Percentiles rank a stretch among this genome's conserved stretches.
These are phyloP conservation scores for Syritta pipiens DNA, from an alignment of 2,888 invertebrate genomes.

Conservation along the genomic window DNA sequence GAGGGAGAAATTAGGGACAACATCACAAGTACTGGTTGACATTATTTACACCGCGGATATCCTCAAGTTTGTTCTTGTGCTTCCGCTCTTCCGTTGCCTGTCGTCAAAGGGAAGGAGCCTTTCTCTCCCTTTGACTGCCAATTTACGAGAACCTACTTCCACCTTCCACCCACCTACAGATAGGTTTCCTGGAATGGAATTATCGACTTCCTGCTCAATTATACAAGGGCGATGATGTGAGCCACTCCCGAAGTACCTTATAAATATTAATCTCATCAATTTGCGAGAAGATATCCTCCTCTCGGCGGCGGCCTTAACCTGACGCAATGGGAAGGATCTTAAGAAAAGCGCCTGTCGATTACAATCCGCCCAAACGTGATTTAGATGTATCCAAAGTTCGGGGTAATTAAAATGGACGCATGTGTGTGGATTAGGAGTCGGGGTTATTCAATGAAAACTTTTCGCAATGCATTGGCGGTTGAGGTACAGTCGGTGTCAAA, in stretches of 20 bases:
- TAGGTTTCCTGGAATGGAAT: conserved; percentile 7
- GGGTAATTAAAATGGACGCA: conserved; percentile 54
- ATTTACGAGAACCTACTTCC: conserved; percentile 5
- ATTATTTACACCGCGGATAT: conserved; percentile 37
- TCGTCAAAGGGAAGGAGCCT: neutral
- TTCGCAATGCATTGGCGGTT: conserved; percentile 1
- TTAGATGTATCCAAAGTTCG: conserved; percentile 13
- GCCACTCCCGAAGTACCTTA: conserved; percentile 1
- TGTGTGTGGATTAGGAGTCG: conserved; percentile 28
- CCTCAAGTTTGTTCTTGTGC: conserved; percentile 15
- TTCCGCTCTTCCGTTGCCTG: neutral
- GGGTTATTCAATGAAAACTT: conserved; percentile 42
- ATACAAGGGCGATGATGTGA: neutral
- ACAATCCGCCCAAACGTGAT: conserved; percentile 5
- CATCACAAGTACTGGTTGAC: conserved; percentile 35
- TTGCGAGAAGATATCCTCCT: neutral
- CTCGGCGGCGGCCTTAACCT: conserved; percentile 1
- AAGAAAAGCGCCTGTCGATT: conserved; percentile 13
- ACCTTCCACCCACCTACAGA: neutral
- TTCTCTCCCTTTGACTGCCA: conserved; percentile 4
- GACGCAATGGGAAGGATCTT: conserved; percentile 6
- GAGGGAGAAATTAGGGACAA: conserved; percentile 45
- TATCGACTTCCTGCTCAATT: conserved; percentile 24
- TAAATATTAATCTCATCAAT: conserved; percentile 44
- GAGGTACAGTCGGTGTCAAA: no score